These are phyloP conservation scores for Podiceps cristatus DNA, from an alignment of 2,113 vertebrate genomes.

Conservation along the genomic window DNA sequence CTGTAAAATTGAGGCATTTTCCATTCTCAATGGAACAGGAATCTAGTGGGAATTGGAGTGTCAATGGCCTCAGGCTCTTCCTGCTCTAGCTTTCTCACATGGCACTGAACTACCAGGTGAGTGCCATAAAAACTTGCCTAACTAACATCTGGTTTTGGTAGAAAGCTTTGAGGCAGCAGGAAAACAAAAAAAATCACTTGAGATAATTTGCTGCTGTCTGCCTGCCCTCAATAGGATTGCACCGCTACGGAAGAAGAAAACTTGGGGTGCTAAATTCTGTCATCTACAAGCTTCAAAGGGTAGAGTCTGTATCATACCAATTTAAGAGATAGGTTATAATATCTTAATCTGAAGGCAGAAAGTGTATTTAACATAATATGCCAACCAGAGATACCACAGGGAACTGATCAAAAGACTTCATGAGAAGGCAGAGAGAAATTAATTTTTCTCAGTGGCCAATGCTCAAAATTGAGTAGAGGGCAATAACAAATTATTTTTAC, in stretches of 20 bases:
- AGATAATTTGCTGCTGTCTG: not conserved
- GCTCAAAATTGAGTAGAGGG: not conserved
- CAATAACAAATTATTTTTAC: not conserved
- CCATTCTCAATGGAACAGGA: not conserved
- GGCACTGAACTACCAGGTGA: not conserved
- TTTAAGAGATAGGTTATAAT: not conserved
- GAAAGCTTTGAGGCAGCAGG: not conserved
- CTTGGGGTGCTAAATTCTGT: not conserved
- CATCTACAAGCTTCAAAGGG: not conserved
- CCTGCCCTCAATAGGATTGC: not conserved
- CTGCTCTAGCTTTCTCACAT: not conserved
- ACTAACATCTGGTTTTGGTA: fast-evolving
- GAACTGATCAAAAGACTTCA: not conserved
- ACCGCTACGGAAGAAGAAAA: not conserved
- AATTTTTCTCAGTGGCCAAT: not conserved
- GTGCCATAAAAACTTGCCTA: not conserved
- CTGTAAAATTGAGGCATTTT: not conserved
- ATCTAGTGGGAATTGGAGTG: not conserved
- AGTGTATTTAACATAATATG: not conserved
- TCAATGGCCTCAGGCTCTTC: fast-evolving
- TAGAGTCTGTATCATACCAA: not conserved
- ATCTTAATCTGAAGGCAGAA: conserved; percentile 14
- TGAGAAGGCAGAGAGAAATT: not conserved
- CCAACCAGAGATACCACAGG: not conserved
- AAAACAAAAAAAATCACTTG: not conserved